These are phyloP conservation scores for Phrynocephalus guinanensis DNA, from an alignment of 2,797 vertebrate genomes.

Conservation along the genomic window DNA sequence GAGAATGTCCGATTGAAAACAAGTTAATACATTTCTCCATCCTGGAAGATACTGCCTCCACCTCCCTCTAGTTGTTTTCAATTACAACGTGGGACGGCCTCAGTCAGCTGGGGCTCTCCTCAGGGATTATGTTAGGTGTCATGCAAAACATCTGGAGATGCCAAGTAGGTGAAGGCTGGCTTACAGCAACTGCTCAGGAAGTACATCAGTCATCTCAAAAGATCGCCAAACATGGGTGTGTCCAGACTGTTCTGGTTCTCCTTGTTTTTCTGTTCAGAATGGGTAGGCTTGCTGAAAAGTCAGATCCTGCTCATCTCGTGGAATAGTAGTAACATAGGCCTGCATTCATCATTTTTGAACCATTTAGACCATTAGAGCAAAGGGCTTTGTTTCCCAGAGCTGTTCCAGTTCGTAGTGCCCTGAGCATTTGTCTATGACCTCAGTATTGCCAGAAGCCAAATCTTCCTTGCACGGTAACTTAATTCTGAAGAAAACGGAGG, in stretches of 20 bases:
- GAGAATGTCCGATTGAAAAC: constrained; percentile 3
- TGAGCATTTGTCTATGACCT: neutral
- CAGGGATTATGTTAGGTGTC: neutral
- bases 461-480: neutral
- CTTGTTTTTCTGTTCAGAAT: neutral
- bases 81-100: neutral
- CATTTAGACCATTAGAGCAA: neutral
- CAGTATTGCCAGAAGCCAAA: neutral
- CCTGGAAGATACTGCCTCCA: no score
- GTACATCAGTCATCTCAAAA: neutral
- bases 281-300: neutral
- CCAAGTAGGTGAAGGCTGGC: neutral
- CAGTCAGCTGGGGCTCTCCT: neutral
- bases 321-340: neutral
- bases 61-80: neutral
- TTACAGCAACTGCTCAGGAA: constrained; percentile 6
- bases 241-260: neutral
- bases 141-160: neutral
- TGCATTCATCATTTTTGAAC: neutral
- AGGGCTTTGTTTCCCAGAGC: neutral
- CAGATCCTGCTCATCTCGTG: neutral
- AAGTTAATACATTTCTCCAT: neutral
- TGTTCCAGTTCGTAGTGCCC: neutral
- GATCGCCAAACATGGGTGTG: neutral
- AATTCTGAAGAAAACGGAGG: neutral